Base-by-base conservation (phyloP, 2,797 vertebrate species). In the Poeciliopsis turneri region DNA sequence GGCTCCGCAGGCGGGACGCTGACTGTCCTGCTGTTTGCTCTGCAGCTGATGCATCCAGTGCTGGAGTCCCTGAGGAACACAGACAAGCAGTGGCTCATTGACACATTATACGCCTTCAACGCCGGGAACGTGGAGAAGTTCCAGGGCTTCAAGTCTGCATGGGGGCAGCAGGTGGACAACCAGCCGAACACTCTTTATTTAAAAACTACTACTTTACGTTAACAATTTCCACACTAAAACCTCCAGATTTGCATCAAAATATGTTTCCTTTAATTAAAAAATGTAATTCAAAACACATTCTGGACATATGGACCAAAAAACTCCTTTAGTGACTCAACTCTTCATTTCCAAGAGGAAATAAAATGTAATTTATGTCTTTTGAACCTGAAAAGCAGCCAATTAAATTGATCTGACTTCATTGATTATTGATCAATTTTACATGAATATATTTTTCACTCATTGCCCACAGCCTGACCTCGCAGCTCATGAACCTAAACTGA, bases 61-160 rank as follows among this genome's bases (percentile, higher is more conserved):
- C 94, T 99, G 94, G 97, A 99, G 92, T 96, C 98, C 0, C 93
- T 99, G 89, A 95, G 97, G 83, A 97, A 87, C 94, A 98, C 98
- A 0, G 98, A 99, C 87, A 96, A 98, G 46, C 97, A 99, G 93
- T 99, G 98, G 98, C 96, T 99, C 78, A 98, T 99, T 0, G 98
- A 99, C 85, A 99, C 98, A 0, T 96, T 99, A 0, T 99, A 97
- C 0, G 97, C 98, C 89, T 99, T 99, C 93, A 99, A 99, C 75
- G 97, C 97, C 0, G 98, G 98, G 1, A 98, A 98, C 0, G 98
- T 99, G 8, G 98, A 99, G 94, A 97, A 96, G 2, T 99, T 99
- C 90, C 97, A 98, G 95, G 91, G 96, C 36, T 94, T 97, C 87
- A 99, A 98, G 86, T 93, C 96, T 0, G 95, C 98, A 1, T 99